Percentiles rank a stretch among this genome's conserved stretches.
Evolutionary conservation across 1,140 invertebrate species (phyloP).

Genomic region (Drosophila persimilis): DNA sequence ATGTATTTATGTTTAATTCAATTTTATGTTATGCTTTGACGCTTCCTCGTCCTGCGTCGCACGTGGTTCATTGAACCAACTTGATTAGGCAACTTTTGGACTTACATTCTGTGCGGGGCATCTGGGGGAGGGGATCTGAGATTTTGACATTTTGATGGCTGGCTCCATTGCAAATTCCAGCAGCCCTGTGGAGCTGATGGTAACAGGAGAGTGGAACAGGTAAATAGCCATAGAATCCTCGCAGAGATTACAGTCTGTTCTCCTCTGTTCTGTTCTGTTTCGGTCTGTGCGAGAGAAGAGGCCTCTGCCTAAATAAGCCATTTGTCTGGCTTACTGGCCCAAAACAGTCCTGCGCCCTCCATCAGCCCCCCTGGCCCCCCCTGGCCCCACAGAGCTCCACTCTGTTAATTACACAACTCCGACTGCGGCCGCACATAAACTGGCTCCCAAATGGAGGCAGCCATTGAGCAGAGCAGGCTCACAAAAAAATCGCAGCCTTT

Average conservation of each 20-base stretch:
- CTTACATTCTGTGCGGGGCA: slow-evolving; percentile 10
- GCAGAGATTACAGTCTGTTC: background rate
- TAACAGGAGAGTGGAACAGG: background rate
- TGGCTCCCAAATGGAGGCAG: background rate
- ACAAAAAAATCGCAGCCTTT: slow-evolving; percentile 61
- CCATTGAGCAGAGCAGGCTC: background rate
- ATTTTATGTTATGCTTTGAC: slow-evolving; percentile 48
- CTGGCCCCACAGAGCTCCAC: no score
- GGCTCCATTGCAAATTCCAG: background rate
- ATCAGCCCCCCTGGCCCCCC: no score
- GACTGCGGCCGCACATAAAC: slow-evolving; percentile 20
- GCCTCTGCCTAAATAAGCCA: slow-evolving; percentile 67
- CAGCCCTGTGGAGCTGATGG: background rate
- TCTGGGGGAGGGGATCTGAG: slow-evolving; percentile 38
- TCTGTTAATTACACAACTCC: slow-evolving; percentile 51
- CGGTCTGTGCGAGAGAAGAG: slow-evolving; percentile 3
- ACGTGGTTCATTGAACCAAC: slow-evolving; percentile 61
- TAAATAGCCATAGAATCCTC: slow-evolving; percentile 7
- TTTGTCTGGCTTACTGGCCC: slow-evolving; percentile 63
- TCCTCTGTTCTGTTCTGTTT: no score
- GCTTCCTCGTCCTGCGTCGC: slow-evolving; percentile 2
- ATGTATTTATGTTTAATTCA: slow-evolving; percentile 72
- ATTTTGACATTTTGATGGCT: slow-evolving; percentile 48
- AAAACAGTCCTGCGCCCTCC: background rate
- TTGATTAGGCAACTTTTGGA: slow-evolving; percentile 17